Base-by-base conservation (phyloP, 2,888 invertebrate genomes). In the Macroteleia sp. region DNA sequence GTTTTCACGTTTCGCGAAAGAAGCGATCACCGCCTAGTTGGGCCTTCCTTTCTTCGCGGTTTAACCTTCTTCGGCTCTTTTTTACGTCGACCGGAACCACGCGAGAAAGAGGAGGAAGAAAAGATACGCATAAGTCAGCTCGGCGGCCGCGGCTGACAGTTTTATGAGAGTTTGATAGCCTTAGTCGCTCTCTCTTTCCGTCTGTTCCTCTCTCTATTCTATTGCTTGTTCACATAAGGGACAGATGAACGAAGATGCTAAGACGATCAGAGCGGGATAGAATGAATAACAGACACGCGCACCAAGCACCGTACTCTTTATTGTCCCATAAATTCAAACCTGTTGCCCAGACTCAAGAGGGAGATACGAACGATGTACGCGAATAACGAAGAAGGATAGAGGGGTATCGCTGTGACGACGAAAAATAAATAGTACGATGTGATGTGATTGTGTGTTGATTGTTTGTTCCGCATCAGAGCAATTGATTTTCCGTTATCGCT, bases 121-220 rank as follows among this genome's bases (percentile, higher is more conserved):
- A 79, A 84, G 83, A 75, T 80, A 86, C 87, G 86, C 91, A 91
- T 91, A 91, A 91, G 89, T 91, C 90, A 91, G 86, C 79, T 46
- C 82, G 82, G 82, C 85, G 86, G 85, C 87, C 85, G 85, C 84
- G 87, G 88, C 87, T 91, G 91, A 91, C 91, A 91, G 91, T 91
- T 91, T 91, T 91, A 91, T 90, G 91, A 90, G 91, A 91, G 90
- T 91, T 91, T 91, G 91, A 91, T 91, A 90, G 91, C 88, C 89
- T 86, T 83, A 83, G 85, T 82, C 81, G 80, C 81, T 84, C 82
- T 82, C 84, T 81, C 70, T 71, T 32, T 73, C 70, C 67, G 73
- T 77, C 66, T 71, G 59, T 54, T 75, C 22, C 22, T 62, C 54
- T 42, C 56, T 57, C 64, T 70, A 42, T 62, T 54, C 74, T 80